Evolutionary conservation across 2,797 vertebrate species (phyloP).

Genomic region (Cottoperca gobio): DNA sequence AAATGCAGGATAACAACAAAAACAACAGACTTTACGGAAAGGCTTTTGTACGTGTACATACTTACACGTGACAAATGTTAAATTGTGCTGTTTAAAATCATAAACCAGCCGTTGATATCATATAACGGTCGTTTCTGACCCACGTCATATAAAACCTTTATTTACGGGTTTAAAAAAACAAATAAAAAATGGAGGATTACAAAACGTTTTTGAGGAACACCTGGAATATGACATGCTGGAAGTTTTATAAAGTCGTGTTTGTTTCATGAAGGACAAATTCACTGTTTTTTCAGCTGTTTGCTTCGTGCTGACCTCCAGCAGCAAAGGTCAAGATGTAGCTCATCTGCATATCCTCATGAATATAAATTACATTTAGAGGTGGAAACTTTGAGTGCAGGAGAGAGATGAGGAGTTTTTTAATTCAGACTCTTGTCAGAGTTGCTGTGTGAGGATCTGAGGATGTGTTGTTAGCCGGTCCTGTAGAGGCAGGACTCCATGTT

Average conservation of each 20-base stretch:
- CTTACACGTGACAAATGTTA: neutral
- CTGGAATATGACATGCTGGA: neutral
- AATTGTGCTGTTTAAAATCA: neutral
- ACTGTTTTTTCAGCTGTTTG: slow-evolving; percentile 4
- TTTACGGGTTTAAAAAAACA: no score
- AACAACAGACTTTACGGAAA: no score
- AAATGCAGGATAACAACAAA: no score
- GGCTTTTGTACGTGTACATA: no score
- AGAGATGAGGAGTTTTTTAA: slow-evolving; percentile 4
- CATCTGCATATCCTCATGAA: slow-evolving; percentile 56
- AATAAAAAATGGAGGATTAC: no score
- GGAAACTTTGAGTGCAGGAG: slow-evolving; percentile 27
- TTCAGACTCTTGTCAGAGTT: slow-evolving; percentile 4
- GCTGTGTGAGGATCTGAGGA: neutral
- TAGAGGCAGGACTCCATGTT: no score
- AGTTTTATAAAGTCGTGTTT: neutral
- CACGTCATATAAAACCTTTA: neutral
- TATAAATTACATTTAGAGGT: slow-evolving; percentile 58
- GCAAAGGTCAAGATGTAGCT: slow-evolving; percentile 41
- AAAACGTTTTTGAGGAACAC: no score
- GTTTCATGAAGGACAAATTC: neutral
- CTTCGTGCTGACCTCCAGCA: slow-evolving; percentile 27
- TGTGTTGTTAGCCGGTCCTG: no score
- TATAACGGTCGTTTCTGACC: neutral
- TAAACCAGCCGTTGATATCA: no score